Conservation (phyloP, 2,113 vertebrate species). For the Peromyscus californicus region DNA sequence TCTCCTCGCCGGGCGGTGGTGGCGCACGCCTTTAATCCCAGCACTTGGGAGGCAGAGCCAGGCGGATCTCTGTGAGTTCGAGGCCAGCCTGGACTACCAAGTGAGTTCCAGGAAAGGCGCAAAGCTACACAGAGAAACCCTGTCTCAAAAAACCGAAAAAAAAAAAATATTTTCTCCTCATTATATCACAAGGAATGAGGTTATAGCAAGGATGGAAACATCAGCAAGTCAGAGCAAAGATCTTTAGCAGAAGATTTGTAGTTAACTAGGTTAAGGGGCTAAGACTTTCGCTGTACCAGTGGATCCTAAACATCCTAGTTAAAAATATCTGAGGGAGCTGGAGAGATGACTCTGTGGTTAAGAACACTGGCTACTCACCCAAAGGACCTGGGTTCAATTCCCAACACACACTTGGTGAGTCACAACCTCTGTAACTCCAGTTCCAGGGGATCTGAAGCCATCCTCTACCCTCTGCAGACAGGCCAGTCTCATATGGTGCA, state of each 20-base stretch:
- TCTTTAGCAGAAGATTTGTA: neutral
- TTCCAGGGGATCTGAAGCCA: neutral
- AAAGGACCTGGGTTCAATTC: neutral
- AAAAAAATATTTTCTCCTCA: neutral
- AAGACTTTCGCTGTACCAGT: neutral
- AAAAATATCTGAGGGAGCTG: neutral
- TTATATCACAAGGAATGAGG: neutral
- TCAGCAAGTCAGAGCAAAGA: conserved; percentile 10
- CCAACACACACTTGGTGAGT: neutral
- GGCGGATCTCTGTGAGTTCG: no score
- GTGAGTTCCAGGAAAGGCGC: no score
- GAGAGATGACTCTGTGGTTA: neutral
- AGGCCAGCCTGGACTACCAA: no score
- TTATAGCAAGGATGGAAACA: neutral
- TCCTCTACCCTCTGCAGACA: neutral
- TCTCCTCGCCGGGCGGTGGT: no score
- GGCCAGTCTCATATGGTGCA: neutral
- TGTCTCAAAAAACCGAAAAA: no score
- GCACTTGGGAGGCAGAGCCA: no score
- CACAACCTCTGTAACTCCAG: neutral
- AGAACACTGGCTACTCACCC: neutral
- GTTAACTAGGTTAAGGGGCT: neutral
- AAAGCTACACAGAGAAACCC: no score
- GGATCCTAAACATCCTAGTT: neutral
- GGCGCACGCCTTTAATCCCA: no score